Evolutionary conservation across 2,888 invertebrate species (phyloP), one percentile per base, ranked within the genome.

Genomic region (Acronicta leporina): DNA sequence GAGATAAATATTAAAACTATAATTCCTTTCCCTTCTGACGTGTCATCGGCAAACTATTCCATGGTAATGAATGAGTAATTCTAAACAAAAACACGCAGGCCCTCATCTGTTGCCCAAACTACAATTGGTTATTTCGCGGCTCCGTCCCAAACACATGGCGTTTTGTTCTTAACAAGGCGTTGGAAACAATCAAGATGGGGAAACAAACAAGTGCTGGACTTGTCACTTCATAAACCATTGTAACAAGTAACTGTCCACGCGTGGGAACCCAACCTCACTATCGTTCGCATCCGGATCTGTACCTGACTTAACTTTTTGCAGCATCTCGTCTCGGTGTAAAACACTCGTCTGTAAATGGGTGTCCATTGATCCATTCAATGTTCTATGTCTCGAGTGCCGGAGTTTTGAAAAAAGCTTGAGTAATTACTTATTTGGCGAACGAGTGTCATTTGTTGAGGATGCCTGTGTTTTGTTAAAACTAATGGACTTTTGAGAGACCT

Each of bases 251-350:
- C 85, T 86, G 80, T 83, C 87, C 85, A 84, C 82, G 67, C 94
- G 94, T 94, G 94, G 92, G 94, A 94, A 93, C 82, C 25, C 59
- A 69, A 72, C 70, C 70, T 75, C 69, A 64, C 73, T 63, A 65
- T 64, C 86, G 88, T 92, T 94, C 93, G 92, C 93, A 93, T 90
- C 92, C 92, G 91, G 88, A 89, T 80, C 83, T 73, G 82, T 88
- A 90, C 91, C 90, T 90, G 88, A 85, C 84, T 71, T 55, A 59
- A 67, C 75, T 88, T 92, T 94, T 92, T 91, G 87, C 81, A 73
- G 55, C 45, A 63, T 71, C 33, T 33, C 38, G 38, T n/a, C 38
- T 38, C 63, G 78, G 85, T 85, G 85, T 93, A 93, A 91, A 92
- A 92, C 92, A 93, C 94, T 93, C 83, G 80, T 87, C 76, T 63